These are phyloP conservation scores for Syngnathus acus DNA, from an alignment of 2,797 vertebrate species.

Conservation along the genomic window DNA sequence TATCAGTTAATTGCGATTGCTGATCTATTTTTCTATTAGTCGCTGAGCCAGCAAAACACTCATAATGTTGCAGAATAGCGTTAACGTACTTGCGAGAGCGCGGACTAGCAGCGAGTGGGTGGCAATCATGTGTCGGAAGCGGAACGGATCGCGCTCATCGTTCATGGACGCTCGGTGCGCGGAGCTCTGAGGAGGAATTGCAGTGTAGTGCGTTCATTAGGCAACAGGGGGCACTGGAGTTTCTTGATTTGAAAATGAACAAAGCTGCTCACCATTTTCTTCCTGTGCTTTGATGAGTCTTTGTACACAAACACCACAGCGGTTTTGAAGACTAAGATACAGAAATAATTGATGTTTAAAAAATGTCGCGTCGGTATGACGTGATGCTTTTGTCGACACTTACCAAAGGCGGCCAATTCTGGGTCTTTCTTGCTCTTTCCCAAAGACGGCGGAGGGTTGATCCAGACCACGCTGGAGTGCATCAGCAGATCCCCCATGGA, in stretches of 20 bases:
- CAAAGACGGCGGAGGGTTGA: constrained; percentile 82
- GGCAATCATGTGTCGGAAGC: constrained; percentile 95
- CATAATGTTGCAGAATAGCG: neutral
- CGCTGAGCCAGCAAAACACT: no score
- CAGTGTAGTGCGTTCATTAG: constrained; percentile 11
- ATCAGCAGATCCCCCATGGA: constrained; percentile 93
- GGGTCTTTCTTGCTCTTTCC: constrained; percentile 92
- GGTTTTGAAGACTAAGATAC: constrained; percentile 87
- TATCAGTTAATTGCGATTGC: no score
- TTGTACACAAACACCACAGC: constrained; percentile 95
- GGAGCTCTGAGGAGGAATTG: constrained; percentile 67
- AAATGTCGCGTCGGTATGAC: no score
- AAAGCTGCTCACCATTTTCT: constrained; percentile 81
- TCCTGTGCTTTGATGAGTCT: constrained; percentile 91
- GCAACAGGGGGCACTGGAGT: constrained; percentile 36
- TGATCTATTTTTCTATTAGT: neutral
- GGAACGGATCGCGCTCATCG: constrained; percentile 89
- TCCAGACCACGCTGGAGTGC: constrained; percentile 84
- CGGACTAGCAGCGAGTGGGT: constrained; percentile 87
- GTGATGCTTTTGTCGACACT: constrained; percentile 21
- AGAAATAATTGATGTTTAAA: neutral
- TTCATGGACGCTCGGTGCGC: constrained; percentile 81
- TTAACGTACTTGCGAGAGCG: constrained; percentile 71
- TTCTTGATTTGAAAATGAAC: neutral
- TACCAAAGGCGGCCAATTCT: constrained; percentile 88